Conservation (phyloP, 1,140 invertebrate species). For the Lethocerus indicus region DNA sequence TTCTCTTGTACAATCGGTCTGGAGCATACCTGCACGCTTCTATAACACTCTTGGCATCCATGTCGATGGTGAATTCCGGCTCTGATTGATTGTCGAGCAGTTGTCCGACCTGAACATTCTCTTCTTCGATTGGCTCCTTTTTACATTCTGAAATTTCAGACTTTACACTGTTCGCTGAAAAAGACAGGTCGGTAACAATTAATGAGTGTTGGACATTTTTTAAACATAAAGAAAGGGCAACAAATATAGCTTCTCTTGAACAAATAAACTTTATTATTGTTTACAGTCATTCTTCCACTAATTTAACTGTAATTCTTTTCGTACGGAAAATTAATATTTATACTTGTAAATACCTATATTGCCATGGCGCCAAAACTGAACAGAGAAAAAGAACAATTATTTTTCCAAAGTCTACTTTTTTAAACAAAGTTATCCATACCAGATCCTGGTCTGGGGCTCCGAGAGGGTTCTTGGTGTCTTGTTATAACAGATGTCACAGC, state of each 20-base stretch:
- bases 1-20: too few species aligned
- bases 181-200: not conserved
- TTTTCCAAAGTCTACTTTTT: not conserved
- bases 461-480: conserved; percentile 1
- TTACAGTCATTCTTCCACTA: not conserved
- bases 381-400: not conserved
- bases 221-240: too few species aligned
- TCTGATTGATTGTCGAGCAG: conserved; percentile 26
- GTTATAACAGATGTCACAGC: not conserved
- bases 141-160: conserved; percentile 12
- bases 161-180: conserved; percentile 12
- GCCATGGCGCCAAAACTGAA: too few species aligned
- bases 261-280: too few species aligned
- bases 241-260: too few species aligned
- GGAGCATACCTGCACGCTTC: conserved; percentile 43
- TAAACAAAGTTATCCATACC: not conserved
- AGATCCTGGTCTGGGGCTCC: conserved; percentile 3
- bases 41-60: conserved; percentile 48
- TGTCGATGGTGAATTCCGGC: conserved; percentile 45
- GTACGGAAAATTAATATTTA: too few species aligned
- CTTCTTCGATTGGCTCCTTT: conserved; percentile 6
- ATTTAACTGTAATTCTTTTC: too few species aligned
- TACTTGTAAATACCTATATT: too few species aligned
- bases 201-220: too few species aligned
- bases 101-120: conserved; percentile 8